Conservation (phyloP, 2,797 vertebrate species). For the Threskiornis aethiopicus region DNA sequence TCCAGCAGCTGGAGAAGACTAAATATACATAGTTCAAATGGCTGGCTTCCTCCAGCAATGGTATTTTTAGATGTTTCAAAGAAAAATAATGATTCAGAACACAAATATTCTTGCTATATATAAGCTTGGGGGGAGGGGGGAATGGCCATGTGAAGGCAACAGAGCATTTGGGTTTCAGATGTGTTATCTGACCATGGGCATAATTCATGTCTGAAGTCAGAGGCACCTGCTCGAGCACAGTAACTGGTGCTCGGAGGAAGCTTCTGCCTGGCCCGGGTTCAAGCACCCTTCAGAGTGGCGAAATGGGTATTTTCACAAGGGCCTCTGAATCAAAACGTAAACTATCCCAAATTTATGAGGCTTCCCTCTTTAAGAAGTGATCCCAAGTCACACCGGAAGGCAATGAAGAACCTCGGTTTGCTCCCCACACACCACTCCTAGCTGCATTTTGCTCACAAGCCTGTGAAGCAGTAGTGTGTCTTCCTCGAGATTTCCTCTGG, state of each 20-base stretch:
- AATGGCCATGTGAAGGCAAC: not conserved
- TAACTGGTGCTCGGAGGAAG: not conserved
- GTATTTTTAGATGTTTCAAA: conserved; percentile 65
- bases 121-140: not conserved
- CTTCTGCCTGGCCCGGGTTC: not conserved
- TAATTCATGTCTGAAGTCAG: not conserved
- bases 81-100: conserved; percentile 48
- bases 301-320: not conserved
- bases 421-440: not conserved
- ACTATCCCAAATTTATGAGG: not conserved
- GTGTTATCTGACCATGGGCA: not conserved
- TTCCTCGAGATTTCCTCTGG: not conserved
- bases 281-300: not conserved
- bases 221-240: not conserved
- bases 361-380: not conserved
- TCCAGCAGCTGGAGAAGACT: conserved; percentile 65
- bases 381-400: fast-evolving
- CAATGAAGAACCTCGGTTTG: not conserved
- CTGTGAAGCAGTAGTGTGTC: not conserved
- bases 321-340: not conserved
- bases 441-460: not conserved
- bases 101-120: conserved; percentile 65
- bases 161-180: not conserved
- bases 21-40: conserved; percentile 66
- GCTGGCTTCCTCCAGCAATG: conserved; percentile 62